These are phyloP conservation scores for Acrocephalus arundinaceus DNA, from an alignment of 2,113 vertebrate species.

Conservation along the genomic window DNA sequence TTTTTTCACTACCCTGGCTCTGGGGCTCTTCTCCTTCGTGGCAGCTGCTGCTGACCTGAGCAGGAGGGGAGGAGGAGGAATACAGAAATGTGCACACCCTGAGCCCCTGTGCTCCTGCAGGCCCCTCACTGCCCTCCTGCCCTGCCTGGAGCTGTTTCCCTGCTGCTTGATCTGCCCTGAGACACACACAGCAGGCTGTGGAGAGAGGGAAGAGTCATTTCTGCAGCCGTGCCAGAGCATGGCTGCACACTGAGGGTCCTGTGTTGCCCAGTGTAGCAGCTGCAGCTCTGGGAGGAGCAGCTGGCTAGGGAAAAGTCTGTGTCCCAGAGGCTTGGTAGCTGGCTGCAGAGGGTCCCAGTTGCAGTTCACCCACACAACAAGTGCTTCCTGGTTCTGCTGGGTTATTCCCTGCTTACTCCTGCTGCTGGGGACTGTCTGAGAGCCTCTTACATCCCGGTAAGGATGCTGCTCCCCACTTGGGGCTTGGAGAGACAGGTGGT, in stretches of 20 bases:
- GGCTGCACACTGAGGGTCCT: neutral
- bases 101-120: neutral
- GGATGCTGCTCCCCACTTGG: neutral
- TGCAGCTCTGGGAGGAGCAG: neutral
- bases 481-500: neutral
- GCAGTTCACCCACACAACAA: rapidly evolving
- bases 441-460: neutral
- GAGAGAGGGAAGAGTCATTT: neutral
- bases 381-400: neutral
- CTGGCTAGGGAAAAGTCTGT: neutral
- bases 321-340: neutral
- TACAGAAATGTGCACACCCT: neutral
- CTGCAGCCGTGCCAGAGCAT: neutral
- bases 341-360: neutral
- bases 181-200: neutral
- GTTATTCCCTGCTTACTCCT: neutral
- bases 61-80: neutral
- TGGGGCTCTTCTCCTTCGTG: neutral
- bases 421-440: neutral
- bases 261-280: neutral
- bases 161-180: neutral
- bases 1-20: constrained; percentile 32
- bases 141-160: neutral
- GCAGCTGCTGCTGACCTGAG: neutral
- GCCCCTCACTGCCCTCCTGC: neutral